phyloP scores from a whole-genome alignment of 1,140 invertebrate species.

The Lepidurus couesii region DNA sequence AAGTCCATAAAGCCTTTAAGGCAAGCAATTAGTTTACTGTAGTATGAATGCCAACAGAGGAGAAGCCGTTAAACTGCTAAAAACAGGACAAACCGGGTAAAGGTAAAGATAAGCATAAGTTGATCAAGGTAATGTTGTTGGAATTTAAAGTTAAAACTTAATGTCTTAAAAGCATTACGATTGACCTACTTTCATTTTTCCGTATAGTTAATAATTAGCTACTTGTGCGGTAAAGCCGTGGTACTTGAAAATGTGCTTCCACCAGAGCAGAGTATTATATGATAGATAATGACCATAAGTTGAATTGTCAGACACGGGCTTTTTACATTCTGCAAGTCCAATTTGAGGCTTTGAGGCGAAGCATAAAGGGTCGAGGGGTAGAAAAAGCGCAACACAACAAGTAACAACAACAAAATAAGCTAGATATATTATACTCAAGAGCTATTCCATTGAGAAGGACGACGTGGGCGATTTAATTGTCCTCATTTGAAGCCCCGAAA shows the following conservation, averaged over 20 bases:
- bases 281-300: not conserved
- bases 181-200: slow-evolving; percentile 3
- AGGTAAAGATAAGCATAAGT: too few species aligned
- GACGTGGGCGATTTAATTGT: not conserved
- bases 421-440: not conserved
- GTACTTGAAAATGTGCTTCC: not conserved
- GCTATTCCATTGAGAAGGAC: not conserved
- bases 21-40: too few species aligned
- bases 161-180: not conserved
- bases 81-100: too few species aligned
- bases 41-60: too few species aligned
- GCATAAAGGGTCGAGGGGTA: not conserved
- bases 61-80: too few species aligned
- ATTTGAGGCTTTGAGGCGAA: not conserved
- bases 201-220: not conserved
- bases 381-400: not conserved
- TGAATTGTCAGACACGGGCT: not conserved
- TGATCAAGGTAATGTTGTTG: too few species aligned
- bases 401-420: not conserved
- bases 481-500: not conserved
- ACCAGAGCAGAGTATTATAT: not conserved
- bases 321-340: slow-evolving; percentile 6
- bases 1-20: too few species aligned
- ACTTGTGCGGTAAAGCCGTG: slow-evolving; percentile 6
- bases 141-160: not conserved